Base-by-base conservation (phyloP, 2,113 vertebrate species). In the Spilogale gracilis region DNA sequence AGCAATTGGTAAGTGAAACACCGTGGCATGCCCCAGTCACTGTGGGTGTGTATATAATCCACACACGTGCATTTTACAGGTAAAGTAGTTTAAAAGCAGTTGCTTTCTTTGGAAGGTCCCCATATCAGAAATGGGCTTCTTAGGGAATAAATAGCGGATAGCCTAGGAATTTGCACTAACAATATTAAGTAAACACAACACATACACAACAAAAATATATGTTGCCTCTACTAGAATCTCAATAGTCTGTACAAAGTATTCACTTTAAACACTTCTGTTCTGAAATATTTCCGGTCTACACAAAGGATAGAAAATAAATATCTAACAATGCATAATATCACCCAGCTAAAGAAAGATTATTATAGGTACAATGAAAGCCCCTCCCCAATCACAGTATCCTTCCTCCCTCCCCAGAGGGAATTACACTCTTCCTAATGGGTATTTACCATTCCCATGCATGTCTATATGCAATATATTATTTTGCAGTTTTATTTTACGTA, bases 281-380 rank as follows among this genome's bases (percentile, higher is more conserved):
- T 86, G 25, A 79, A 89, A 50, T 76, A 56, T 60, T 78, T 73
- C 54, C 30, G 32, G 48, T 43, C 7, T 56, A 48, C 25, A 95
- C 25, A 82, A 69, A 89, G 25, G 78, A 60, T 45, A 94, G 67
- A 87, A 93, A 95, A 84, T 91, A 84, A 90, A 50, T 85, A 52
- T 45, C 30, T 60, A 85, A 45, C 12, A 52, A 43, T 45, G 4
- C 9, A 38, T 11, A 2, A 23, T 13, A 21, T 48, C 25, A 38
- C 9, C 20, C 25, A 20, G 27, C 38, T 82, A 83, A 82, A 52
- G 56, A 45, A 79, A 95, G 52, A 65, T 7, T 65, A 71, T 30
- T 20, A 23, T 18, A 54, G 45, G 21, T 48, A 58, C 13, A 30
- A 38, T 30, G 54, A 52, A n/a, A 73, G 25, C 21, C 32, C 78